Evolutionary conservation across 2,888 invertebrate species (phyloP), one percentile per base, ranked within the genome.

Genomic region (Troilus luridus): DNA sequence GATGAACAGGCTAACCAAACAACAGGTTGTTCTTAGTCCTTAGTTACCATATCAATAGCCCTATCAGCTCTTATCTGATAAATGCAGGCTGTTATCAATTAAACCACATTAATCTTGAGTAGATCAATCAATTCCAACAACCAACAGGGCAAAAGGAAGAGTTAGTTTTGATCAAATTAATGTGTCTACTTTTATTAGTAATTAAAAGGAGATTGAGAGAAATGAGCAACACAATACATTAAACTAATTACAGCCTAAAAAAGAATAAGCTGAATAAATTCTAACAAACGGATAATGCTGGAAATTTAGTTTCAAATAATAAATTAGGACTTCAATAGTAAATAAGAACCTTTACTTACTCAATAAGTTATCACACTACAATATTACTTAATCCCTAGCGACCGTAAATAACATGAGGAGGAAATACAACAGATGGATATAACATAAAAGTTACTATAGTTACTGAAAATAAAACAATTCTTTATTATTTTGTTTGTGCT

Each of bases 371-470:
- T 64, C n/a, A 1, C 64, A 67, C 3, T 17, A n/a, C 14, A 72
- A 3, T 14, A 27, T 14, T 72, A 5, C n/a, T 17, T 41, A 10
- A 5, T 77, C 17, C 41, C 72, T 41, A 77, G 41, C 41, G 41
- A 77, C 72, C 27, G 41, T 2, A 67, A 0, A 41, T 41, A 9
- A 77, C 41, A 77, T 41, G 41, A 1, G 41, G 41, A 8, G 17
- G 24, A 77, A 77, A 41, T 67, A 67, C 14, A 17, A 8, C 72
- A 77, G 72, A 41, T 77, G 72, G 27, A 77, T 8, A 24, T 41
- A 77, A 24, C 14, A 24, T 67, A 14, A 77, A 88, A 88, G 88
- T 59, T 59, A 58, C 58, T 59, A 88, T 88, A 41, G 72, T 41
- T 12, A 77, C 72, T 24, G 17, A 41, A 41, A 77, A 41, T 19